Percentiles rank a stretch among this genome's conserved stretches.
Evolutionary conservation across 1,140 invertebrate genomes (phyloP).

Genomic region (Chironomus tepperi): DNA sequence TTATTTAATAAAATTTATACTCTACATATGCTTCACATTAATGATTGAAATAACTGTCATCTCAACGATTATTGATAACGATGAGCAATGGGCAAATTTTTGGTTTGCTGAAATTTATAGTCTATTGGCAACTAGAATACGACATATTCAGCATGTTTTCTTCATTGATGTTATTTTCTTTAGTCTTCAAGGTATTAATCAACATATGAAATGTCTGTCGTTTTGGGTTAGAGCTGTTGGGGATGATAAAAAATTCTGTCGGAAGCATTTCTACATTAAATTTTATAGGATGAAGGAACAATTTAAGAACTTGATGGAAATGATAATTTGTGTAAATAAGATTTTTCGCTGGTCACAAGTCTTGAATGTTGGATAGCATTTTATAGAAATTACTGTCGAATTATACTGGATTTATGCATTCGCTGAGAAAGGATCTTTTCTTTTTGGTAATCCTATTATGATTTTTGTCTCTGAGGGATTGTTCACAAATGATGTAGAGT

Average conservation of each 20-base stretch:
- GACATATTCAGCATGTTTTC: not conserved
- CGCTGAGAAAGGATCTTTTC: not conserved
- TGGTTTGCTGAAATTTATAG: conserved; percentile 16
- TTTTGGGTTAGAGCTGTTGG: not conserved
- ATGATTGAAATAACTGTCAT: not conserved
- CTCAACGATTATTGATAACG: not conserved
- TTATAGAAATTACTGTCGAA: not conserved
- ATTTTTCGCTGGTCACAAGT: conserved; percentile 16
- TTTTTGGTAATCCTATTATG: conserved; percentile 1
- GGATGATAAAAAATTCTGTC: not conserved
- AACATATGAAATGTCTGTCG: not conserved
- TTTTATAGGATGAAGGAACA: not conserved
- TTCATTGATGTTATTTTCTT: not conserved
- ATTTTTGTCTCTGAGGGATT: not conserved
- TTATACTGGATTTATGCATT: not conserved
- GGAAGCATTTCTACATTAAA: not conserved
- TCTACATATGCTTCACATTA: not conserved
- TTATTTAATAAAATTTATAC: conserved; percentile 5
- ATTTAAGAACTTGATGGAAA: conserved; percentile 2
- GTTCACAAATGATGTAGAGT: no score
- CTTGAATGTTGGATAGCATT: conserved; percentile 12
- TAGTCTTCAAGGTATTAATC: not conserved
- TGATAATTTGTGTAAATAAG: conserved; percentile 16
- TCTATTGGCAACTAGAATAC: not conserved
- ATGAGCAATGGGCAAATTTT: not conserved